Percentiles rank a stretch among this genome's conserved stretches.
These are phyloP conservation scores for Spinus pinus DNA, from an alignment of 2,797 vertebrate genomes.

Conservation along the genomic window DNA sequence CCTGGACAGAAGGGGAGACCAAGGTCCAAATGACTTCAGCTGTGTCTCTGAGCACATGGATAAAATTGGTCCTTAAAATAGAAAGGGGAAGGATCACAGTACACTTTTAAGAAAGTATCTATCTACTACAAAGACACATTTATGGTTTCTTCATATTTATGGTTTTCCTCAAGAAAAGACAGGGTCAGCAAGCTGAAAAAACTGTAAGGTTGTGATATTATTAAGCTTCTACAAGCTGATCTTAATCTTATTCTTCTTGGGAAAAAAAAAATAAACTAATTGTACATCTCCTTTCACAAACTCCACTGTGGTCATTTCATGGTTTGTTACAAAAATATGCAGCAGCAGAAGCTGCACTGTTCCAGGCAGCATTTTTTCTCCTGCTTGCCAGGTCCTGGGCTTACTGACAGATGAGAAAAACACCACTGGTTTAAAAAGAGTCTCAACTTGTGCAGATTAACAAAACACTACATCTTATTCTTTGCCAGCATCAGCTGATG, in stretches of 20 bases:
- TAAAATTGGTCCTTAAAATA: conserved; percentile 48
- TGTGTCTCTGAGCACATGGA: neutral
- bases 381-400: conserved; percentile 25
- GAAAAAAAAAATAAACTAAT: conserved; percentile 5
- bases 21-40: conserved; percentile 55
- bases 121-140: conserved; percentile 11
- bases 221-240: neutral
- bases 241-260: neutral
- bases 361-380: neutral
- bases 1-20: conserved; percentile 30
- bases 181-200: conserved; percentile 13
- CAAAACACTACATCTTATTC: conserved; percentile 20
- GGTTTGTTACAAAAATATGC: conserved; percentile 14
- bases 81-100: conserved; percentile 34
- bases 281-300: neutral
- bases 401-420: conserved; percentile 47
- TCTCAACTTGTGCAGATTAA: neutral
- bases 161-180: conserved; percentile 32
- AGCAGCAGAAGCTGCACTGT: conserved; percentile 35
- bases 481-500: conserved; percentile 19
- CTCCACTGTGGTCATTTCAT: neutral
- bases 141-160: conserved; percentile 34
- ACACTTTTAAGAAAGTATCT: conserved; percentile 3
- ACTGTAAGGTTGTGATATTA: neutral
- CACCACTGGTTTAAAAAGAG: neutral